Base-by-base conservation (phyloP, 2,888 invertebrate genomes). In the Acleris emargana region DNA sequence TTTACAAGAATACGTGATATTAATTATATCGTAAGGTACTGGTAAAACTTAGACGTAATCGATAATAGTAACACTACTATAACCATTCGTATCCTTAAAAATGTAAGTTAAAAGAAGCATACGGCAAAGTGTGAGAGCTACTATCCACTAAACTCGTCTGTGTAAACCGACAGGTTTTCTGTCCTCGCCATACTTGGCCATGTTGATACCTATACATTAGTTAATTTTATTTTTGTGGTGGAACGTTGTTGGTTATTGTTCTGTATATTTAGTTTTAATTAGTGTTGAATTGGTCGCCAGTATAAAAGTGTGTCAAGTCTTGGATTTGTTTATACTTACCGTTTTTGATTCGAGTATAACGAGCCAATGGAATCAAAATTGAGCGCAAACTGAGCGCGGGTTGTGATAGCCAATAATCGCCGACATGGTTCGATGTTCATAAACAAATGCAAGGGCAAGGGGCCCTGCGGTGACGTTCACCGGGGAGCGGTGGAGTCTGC, bases 301-400 rank as follows among this genome's bases (percentile, higher is more conserved):
- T 74, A 73, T 72, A 71, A 73, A 76, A 73, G 72, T 74, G 70
- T 74, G 70, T 73, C 71, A 74, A 71, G 75, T 74, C 71, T 69
- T 74, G 20, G 17, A 71, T 72, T 62, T 68, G 67, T 72, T 32
- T 67, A 69, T 69, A 59, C 62, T 62, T 69, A 71, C 38, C 38
- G 18, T 71, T 69, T 70, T 73, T 72, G 73, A 75, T 76, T 73
- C 67, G 72, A 73, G 73, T 74, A 71, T 73, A 76, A 73, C 72
- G 84, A 87, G 88, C 88, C 86, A 87, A 87, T 86, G 84, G 81
- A 80, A 86, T 82, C 83, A 83, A 87, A 85, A 84, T 84, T 77
- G 76, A 73, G 78, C 76, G 78, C 81, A 73, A 71, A 67, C 69
- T 64, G 71, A 76, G 78, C 78, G 76, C 79, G 71, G 87, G 89